Conservation (phyloP, 2,113 vertebrate species). For the Lipotes vexillifer region DNA sequence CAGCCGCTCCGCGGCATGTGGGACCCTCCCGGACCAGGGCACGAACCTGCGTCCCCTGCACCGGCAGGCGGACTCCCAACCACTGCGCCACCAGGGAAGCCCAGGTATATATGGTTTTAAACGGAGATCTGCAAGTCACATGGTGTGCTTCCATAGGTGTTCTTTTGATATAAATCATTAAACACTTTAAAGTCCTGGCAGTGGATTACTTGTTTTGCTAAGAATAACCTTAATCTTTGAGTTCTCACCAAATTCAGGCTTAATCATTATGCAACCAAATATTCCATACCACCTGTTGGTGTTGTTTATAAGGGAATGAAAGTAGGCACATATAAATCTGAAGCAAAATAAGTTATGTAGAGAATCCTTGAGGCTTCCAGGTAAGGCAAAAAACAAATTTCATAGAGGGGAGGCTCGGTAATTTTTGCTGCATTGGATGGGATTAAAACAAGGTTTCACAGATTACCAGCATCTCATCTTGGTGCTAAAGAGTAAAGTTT, state of each 20-base stretch:
- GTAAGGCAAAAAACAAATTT: background rate
- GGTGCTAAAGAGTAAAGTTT: background rate
- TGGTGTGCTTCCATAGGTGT: background rate
- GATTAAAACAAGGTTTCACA: background rate
- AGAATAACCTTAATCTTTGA: background rate
- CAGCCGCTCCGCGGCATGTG: too few relatives aligned
- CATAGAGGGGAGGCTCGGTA: background rate
- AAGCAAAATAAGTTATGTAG: background rate
- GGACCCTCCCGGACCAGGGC: too few relatives aligned
- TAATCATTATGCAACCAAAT: background rate
- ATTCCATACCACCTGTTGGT: background rate
- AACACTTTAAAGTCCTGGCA: background rate
- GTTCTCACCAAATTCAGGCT: conserved; percentile 19
- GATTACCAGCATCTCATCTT: background rate
- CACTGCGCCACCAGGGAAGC: too few relatives aligned
- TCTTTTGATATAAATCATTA: background rate
- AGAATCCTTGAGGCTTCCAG: background rate
- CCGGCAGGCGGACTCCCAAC: too few relatives aligned
- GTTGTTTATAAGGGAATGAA: conserved; percentile 14
- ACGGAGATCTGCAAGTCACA: background rate
- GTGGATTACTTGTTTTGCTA: conserved; percentile 9
- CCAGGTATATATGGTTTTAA: background rate
- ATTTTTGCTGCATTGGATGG: background rate
- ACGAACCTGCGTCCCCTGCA: too few relatives aligned
- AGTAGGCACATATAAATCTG: background rate